Base-by-base conservation (phyloP, 2,797 vertebrate genomes). In the Cottoperca gobio region DNA sequence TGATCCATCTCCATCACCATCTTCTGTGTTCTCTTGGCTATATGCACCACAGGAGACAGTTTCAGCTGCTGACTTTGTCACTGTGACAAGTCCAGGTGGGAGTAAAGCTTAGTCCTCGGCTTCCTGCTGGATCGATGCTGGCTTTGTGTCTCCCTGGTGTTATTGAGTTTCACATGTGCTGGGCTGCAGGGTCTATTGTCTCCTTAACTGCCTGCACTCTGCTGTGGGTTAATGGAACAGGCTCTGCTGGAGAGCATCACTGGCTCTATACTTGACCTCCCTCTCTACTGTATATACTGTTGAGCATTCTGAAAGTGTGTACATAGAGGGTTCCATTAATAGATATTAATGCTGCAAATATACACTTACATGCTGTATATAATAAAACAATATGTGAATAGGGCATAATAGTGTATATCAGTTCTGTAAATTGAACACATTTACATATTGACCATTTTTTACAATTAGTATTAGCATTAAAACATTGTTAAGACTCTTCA, bases 171-270 rank as follows among this genome's bases (percentile, higher is more conserved):
- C 68, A 55, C 33, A 16, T 81, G 69, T 54, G 70, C 50, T 52
- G 55, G 74, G 52, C 74, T 62, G 52, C 31, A 45, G 37, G 65
- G 17, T 67, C 76, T 70, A 83, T 84, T 91, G 84, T 89, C 66
- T 89, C 62, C 26, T 67, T 72, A 83, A 84, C 81, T 64, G 75
- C 65, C 43, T 79, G 62, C 69, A 73, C 79, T 81, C 64, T 61
- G 57, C 85, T 49, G 39, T 33, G 39, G 83, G 84, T 86, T 86
- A 83, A 87, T 90, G 64, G 81, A 86, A 86, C 62, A 62, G 72
- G 69, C 70, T 82, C 72, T 49, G 26, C 60, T 54, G 55, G 59
- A 59, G 42, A 72, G 63, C 28, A 58, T 55, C 42, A 24, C 59
- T 52, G 12, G 46, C 39, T 23, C 19, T 45, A 54, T 33, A 40